Conservation (phyloP, 2,888 invertebrate species). For the Argyra leucocephala region DNA sequence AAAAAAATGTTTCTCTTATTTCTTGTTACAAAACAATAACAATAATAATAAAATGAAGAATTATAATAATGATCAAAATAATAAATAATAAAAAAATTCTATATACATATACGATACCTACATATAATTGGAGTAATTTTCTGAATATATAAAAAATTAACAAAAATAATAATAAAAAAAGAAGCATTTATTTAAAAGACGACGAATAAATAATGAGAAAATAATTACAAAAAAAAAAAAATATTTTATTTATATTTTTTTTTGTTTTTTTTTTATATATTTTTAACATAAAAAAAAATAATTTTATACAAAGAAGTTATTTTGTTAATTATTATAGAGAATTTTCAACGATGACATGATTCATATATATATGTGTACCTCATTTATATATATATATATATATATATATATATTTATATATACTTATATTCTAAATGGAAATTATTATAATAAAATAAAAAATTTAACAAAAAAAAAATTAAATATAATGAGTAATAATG, state of each 20-base stretch:
- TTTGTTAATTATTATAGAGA: background rate
- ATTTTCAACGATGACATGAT: background rate
- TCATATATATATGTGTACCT: background rate
- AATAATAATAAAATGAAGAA: background rate
- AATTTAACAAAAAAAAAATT: too few species aligned
- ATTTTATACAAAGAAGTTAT: background rate
- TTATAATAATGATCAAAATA: too few species aligned
- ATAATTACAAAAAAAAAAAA: background rate
- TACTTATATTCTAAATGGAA: too few species aligned
- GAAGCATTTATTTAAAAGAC: background rate
- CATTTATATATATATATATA: too few species aligned
- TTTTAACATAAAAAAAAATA: too few species aligned
- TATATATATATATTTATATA: too few species aligned
- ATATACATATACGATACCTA: background rate
- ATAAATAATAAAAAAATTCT: too few species aligned
- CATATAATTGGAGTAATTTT: constrained; percentile 1
- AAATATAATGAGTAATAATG: too few species aligned
- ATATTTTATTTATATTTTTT: too few species aligned
- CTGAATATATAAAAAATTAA: background rate
- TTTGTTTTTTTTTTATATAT: too few species aligned
- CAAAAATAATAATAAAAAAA: background rate
- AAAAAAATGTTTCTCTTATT: background rate
- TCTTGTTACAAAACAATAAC: too few species aligned
- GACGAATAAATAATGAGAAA: constrained; percentile 3
- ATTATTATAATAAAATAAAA: too few species aligned